Evolutionary conservation across 1,140 invertebrate genomes (phyloP).

Genomic region (Drosophila simulans): DNA sequence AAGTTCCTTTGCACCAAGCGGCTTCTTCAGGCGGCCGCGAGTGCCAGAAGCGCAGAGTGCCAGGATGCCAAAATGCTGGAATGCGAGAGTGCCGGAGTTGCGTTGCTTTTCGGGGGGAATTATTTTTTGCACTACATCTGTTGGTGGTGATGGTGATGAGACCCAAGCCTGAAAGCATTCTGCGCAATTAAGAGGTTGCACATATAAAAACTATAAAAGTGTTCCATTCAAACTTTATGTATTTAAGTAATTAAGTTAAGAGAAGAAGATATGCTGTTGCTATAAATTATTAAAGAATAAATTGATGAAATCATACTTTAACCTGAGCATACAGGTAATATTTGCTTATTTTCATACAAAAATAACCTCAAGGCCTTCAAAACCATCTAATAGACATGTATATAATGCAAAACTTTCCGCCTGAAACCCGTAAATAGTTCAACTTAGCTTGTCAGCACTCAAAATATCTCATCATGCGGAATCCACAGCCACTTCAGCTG

Average conservation of each 20-base stretch:
- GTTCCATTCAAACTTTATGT: neutral
- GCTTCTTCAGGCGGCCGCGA: constrained; percentile 24
- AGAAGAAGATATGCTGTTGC: too few species aligned
- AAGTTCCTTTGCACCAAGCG: constrained; percentile 43
- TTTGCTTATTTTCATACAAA: too few species aligned
- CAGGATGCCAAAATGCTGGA: constrained; percentile 8
- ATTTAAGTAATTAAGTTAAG: neutral
- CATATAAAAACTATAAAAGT: constrained; percentile 4
- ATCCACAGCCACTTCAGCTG: constrained; percentile 28
- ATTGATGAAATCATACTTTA: too few species aligned
- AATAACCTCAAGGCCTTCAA: too few species aligned
- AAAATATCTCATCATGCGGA: constrained; percentile 18
- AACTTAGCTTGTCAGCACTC: neutral
- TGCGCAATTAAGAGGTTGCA: constrained; percentile 27
- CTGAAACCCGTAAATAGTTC: constrained; percentile 1
- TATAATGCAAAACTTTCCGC: neutral
- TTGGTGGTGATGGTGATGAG: constrained; percentile 4
- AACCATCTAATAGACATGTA: too few species aligned
- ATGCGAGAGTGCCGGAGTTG: constrained; percentile 4
- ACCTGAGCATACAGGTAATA: too few species aligned
- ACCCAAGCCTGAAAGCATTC: constrained; percentile 10
- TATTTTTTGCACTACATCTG: constrained; percentile 24
- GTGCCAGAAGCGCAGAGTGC: constrained; percentile 8
- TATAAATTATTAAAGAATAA: too few species aligned
- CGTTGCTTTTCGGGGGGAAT: constrained; percentile 13